Evolutionary conservation across 2,113 vertebrate species (phyloP).

Genomic region (Aramus guarauna): DNA sequence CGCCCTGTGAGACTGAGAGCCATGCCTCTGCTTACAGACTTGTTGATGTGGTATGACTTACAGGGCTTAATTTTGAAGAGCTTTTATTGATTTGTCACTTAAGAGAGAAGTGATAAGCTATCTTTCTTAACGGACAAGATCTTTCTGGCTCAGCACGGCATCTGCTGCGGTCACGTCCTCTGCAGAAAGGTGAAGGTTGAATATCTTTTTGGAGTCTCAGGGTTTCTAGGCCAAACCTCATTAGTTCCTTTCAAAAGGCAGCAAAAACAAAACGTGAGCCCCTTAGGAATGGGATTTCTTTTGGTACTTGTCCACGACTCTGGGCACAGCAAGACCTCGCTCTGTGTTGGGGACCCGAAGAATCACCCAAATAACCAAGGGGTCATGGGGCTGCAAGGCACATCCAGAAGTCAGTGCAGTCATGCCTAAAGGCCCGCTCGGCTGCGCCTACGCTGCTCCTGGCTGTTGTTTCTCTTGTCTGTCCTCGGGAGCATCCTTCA

Average conservation of each 20-base stretch:
- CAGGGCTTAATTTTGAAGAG: neutral
- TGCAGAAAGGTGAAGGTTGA: neutral
- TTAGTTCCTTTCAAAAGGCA: neutral
- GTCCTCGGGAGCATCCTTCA: neutral
- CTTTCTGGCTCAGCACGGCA: neutral
- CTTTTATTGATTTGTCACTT: neutral
- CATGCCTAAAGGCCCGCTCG: neutral
- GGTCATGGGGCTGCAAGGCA: neutral
- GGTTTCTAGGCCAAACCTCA: neutral
- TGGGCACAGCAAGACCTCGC: fast-evolving
- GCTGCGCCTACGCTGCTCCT: neutral
- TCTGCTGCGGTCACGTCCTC: neutral
- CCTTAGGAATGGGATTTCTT: neutral
- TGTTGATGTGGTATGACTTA: neutral
- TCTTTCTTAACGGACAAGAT: fast-evolving
- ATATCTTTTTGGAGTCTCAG: fast-evolving
- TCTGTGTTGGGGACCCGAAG: neutral
- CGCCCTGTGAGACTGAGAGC: neutral
- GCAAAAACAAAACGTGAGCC: neutral
- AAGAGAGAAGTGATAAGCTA: neutral
- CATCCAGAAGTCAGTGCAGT: neutral
- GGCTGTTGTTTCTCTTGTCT: neutral
- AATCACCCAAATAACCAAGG: neutral
- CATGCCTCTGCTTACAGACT: neutral
- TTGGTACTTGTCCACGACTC: neutral